phyloP scores from a whole-genome alignment of 2,797 vertebrate species.

The Parauchenoglanis punctatus region DNA sequence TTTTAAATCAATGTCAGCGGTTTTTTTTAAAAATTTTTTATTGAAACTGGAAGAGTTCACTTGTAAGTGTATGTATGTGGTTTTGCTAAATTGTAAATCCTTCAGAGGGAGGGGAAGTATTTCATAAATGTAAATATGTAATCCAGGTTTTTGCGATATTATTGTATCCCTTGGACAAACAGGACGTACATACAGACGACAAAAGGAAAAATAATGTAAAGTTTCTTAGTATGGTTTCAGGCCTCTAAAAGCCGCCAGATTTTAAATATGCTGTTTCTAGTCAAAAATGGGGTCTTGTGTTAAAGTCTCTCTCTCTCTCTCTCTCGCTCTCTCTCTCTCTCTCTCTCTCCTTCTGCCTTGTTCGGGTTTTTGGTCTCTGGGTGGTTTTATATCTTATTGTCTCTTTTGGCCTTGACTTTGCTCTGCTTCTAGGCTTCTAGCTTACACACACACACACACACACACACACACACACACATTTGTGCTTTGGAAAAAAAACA shows the following conservation, averaged over 20 bases:
- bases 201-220: neutral
- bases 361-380: neutral
- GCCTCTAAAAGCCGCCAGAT: neutral
- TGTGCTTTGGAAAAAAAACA: neutral
- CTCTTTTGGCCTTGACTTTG: neutral
- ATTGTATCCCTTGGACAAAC: neutral
- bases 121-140: neutral
- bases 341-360: neutral
- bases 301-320: neutral
- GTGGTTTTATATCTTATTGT: neutral
- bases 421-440: neutral
- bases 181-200: neutral
- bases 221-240: neutral
- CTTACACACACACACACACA: neutral
- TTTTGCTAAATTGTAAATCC: neutral
- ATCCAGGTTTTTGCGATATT: neutral
- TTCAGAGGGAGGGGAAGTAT: neutral
- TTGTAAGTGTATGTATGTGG: neutral
- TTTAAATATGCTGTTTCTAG: neutral
- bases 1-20: neutral
- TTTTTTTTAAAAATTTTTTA: neutral
- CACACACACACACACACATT: conserved; percentile 46
- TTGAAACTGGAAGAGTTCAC: neutral
- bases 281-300: neutral
- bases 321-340: neutral